Evolutionary conservation across 2,797 vertebrate genomes (phyloP), one percentile per base, ranked within the genome.

Genomic region (Tauraco hartlaubi): DNA sequence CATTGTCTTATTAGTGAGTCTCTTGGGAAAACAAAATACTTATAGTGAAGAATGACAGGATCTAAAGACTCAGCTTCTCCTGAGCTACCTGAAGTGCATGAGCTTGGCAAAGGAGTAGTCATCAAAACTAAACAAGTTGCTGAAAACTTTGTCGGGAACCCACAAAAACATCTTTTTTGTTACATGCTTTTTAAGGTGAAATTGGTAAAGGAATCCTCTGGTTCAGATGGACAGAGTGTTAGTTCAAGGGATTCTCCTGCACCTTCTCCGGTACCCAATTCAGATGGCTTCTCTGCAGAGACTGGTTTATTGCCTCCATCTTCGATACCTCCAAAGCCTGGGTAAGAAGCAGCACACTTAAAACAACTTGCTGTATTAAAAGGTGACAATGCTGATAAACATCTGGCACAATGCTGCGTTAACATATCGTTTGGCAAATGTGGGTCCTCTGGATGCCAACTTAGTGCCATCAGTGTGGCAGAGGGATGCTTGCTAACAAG

Each of bases 211-310:
- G 99, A 99, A 51, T 43, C 39, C 62, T 96, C 88, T 21, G 96
- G 97, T 12, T 98, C 97, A 6, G 99, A 99, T n/a, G 98, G 96
- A 23, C 97, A 98, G 25, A 98, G 98, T 21, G 54, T 96, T 44
- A 97, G 98, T 61, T 99, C 99, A 22, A 98, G 98, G 91, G 99
- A 98, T 85, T 99, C 99, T 20, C 96, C 98, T 9, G 98, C 97
- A 9, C 98, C 99, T 23, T 99, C 99, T 56, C 98, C 98, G 0
- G 90, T 95, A 21, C 98, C 98, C 82, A 98, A 96, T 46, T 84
- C 98, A 23, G 99, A 99, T 51, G 98, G 85, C 90, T 82, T 98
- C 68, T 89, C 96, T 48, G 62, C 97, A 23, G 99, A 99, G n/a
- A 37, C 97, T 13, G 77, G 95, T 20, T 95, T 96, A 23, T 95